phyloP scores from a whole-genome alignment of 92 coral and sea anemone species.

The Plumapathes pennacea region DNA sequence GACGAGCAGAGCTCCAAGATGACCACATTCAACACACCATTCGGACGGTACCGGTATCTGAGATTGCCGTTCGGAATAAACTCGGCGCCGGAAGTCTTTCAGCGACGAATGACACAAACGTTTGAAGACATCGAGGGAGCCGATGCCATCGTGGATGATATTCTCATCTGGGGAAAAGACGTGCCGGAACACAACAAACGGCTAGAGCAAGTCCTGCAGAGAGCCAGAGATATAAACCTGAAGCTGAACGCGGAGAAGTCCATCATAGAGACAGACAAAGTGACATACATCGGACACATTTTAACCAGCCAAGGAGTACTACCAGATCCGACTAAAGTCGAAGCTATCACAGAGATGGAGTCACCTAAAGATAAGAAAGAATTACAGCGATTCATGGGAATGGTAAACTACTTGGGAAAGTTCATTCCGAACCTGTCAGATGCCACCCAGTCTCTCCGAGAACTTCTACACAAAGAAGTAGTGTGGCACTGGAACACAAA shows the following conservation, averaged over 20 bases:
- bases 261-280: not conserved
- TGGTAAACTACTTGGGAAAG: constrained; percentile 3
- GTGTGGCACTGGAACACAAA: constrained; percentile 28
- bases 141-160: constrained; percentile 2
- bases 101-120: constrained; percentile 5
- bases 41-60: constrained; percentile 7
- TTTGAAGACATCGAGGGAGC: constrained; percentile 8
- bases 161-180: constrained; percentile 10
- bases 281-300: not conserved
- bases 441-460: constrained; percentile 19
- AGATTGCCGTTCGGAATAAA: constrained; percentile 21
- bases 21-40: constrained; percentile 6
- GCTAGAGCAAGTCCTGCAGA: constrained; percentile 1
- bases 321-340: constrained; percentile 9
- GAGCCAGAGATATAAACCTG: constrained; percentile 1
- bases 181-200: constrained; percentile 5
- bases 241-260: constrained; percentile 10
- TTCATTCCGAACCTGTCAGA: constrained; percentile 20
- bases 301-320: constrained; percentile 3
- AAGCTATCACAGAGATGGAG: not conserved
- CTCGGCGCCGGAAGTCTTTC: constrained; percentile 14
- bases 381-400: constrained; percentile 1
- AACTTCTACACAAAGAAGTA: constrained; percentile 11
- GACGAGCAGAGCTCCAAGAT: not conserved
- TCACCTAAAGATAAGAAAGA: constrained; percentile 1